phyloP scores from a whole-genome alignment of 2,113 vertebrate genomes.

The Ornithorhynchus anatinus region DNA sequence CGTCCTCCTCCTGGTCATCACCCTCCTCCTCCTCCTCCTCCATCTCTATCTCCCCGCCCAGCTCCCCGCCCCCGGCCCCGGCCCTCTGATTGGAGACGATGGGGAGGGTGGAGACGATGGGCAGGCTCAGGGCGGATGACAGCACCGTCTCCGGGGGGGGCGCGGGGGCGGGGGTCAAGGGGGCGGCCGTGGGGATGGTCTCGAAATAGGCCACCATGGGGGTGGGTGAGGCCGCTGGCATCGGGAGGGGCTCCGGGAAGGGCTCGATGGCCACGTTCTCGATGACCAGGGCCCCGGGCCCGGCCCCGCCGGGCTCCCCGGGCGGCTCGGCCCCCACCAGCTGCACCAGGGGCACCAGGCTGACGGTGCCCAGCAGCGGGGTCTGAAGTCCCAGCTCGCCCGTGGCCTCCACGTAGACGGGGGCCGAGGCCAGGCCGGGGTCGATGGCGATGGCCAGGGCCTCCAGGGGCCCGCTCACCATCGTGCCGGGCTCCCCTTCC shows the following conservation, averaged over 20 bases:
- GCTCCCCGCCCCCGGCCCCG: slow-evolving; percentile 1
- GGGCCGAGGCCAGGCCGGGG: background rate
- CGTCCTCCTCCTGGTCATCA: background rate
- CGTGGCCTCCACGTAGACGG: slow-evolving; percentile 27
- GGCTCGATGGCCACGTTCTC: slow-evolving; percentile 37
- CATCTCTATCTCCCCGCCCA: slow-evolving; percentile 11
- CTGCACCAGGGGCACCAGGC: slow-evolving; percentile 29
- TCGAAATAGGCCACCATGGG: background rate
- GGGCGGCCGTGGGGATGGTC: background rate
- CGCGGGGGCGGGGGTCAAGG: background rate
- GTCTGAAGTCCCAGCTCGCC: background rate
- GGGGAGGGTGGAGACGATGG: slow-evolving; percentile 74
- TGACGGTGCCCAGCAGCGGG: background rate
- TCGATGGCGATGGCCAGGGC: slow-evolving; percentile 5
- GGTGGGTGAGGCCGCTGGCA: background rate
- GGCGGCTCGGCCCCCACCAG: slow-evolving; percentile 25
- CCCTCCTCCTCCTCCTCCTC: slow-evolving; percentile 6
- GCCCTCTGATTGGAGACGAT: slow-evolving; percentile 68
- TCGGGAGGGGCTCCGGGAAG: slow-evolving; percentile 29
- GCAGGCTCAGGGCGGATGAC: slow-evolving; percentile 67
- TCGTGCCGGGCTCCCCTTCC: background rate
- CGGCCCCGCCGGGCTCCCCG: background rate
- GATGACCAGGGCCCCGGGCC: background rate
- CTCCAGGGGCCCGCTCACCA: background rate
- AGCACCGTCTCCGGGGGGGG: slow-evolving; percentile 63